A percentile compares a stretch with the other conserved stretches of the same genome.
Conservation (phyloP, 2,888 invertebrate genomes). For the Elegia similella region DNA sequence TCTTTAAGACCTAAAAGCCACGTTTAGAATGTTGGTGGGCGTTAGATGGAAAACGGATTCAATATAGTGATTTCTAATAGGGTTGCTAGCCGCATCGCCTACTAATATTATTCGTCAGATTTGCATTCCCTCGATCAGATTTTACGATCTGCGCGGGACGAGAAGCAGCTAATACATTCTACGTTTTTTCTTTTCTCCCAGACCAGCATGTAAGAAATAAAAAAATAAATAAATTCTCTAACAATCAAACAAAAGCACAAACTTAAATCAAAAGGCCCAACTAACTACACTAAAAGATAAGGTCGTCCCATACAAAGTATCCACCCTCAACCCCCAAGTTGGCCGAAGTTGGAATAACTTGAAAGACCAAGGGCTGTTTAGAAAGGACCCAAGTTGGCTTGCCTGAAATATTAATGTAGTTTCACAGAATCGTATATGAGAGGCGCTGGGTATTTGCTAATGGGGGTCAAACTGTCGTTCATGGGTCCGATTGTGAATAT, state of each 20-base stretch:
- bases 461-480: conserved; percentile 28
- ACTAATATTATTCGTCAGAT: too few species aligned
- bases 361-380: conserved; percentile 81
- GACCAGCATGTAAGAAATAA: too few species aligned
- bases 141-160: too few species aligned
- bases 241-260: conserved; percentile 5
- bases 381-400: conserved; percentile 75
- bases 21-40: too few species aligned
- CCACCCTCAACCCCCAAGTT: conserved; percentile 60
- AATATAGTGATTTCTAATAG: too few species aligned
- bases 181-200: too few species aligned
- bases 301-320: conserved; percentile 64
- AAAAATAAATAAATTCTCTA: too few species aligned
- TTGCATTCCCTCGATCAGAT: too few species aligned
- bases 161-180: too few species aligned
- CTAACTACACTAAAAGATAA: conserved; percentile 68
- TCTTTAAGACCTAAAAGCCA: too few species aligned
- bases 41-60: too few species aligned
- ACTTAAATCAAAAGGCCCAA: conserved; percentile 50
- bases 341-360: conserved; percentile 79
- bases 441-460: conserved; percentile 61
- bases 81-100: too few species aligned
- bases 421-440: conserved; percentile 77
- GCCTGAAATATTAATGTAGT: conserved; percentile 81
- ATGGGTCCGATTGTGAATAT: conserved; percentile 4